Conservation (phyloP, 2,888 invertebrate species). For the Spodoptera picta region DNA sequence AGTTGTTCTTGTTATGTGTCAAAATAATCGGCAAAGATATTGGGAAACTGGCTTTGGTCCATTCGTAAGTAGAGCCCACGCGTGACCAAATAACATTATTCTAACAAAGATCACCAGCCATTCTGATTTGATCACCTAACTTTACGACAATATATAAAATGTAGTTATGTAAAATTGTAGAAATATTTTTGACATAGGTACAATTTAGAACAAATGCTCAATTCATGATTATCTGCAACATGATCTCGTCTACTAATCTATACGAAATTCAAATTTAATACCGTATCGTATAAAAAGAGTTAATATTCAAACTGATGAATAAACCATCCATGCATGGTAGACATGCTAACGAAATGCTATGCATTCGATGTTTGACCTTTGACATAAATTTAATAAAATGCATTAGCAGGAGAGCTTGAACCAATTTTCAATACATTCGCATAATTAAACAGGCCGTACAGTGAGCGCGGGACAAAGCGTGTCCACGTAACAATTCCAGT, state of each 20-base stretch:
- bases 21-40: slow-evolving; percentile 38
- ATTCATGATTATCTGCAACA: slow-evolving; percentile 23
- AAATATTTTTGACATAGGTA: too few species aligned
- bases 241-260: slow-evolving; percentile 46
- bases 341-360: slow-evolving; percentile 46
- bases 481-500: slow-evolving; percentile 65
- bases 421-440: slow-evolving; percentile 61
- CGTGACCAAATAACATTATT: slow-evolving; percentile 71
- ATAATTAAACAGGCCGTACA: slow-evolving; percentile 59
- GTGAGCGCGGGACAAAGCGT: slow-evolving; percentile 61
- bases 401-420: slow-evolving; percentile 24
- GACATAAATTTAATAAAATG: slow-evolving; percentile 51
- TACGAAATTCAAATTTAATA: slow-evolving; percentile 49
- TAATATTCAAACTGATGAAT: slow-evolving; percentile 58
- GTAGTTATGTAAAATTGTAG: slow-evolving; percentile 35
- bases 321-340: slow-evolving; percentile 54
- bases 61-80: slow-evolving; percentile 57
- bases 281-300: slow-evolving; percentile 47
- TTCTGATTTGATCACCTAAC: slow-evolving; percentile 69
- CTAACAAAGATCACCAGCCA: slow-evolving; percentile 66
- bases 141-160: slow-evolving; percentile 52
- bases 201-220: slow-evolving; percentile 14
- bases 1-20: slow-evolving; percentile 26
- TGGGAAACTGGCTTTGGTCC: slow-evolving; percentile 40
- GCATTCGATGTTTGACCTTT: slow-evolving; percentile 58